Base-by-base conservation (phyloP, 2,113 vertebrate species). In the Serilophus lunatus region DNA sequence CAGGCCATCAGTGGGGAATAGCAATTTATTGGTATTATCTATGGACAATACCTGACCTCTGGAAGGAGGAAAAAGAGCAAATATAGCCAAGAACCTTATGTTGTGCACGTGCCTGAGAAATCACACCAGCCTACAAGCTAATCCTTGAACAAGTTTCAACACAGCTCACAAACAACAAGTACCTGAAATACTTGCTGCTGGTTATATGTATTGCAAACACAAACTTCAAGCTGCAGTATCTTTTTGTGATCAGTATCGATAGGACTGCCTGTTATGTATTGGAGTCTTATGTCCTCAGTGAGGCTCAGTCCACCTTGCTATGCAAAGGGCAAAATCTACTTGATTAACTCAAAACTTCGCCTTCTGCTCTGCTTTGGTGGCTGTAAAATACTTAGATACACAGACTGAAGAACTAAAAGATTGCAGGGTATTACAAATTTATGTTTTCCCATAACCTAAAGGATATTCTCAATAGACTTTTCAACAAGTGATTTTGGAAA, bases 1-100 rank as follows among this genome's bases (percentile, higher is more conserved):
- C 22, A 61, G 38, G 13, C 19, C 69, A 24, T 6, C 18, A 16
- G 28, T 11, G 28, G 13, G 35, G 35, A 47, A 49, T 33, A 63
- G 49, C 18, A 56, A 14, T 15, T 1, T 1, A 24, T 31, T 47
- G 17, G 24, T 23, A 10, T 15, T 47, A 42, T 0, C 1, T 19
- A 44, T 14, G 38, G 29, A 45, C 29, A 60, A 7, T 2, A 23
- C 3, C 44, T 44, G 36, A 64, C 26, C 53, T 33, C 38, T 50
- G 56, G 56, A 40, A 81, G 33, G 29, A 71, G 40, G 28, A 2
- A 23, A 44, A 72, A 45, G 36, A 45, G 13, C 36, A 40, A 38
- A 20, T 16, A 6, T 16, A 49, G 42, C 10, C 6, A 3, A 63
- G n/a, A 77, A 20, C 24, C 4, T 69, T 53, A 18, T 1, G 9